Conservation (phyloP, 2,888 invertebrate species). For the Ryuthela nishihirai region DNA sequence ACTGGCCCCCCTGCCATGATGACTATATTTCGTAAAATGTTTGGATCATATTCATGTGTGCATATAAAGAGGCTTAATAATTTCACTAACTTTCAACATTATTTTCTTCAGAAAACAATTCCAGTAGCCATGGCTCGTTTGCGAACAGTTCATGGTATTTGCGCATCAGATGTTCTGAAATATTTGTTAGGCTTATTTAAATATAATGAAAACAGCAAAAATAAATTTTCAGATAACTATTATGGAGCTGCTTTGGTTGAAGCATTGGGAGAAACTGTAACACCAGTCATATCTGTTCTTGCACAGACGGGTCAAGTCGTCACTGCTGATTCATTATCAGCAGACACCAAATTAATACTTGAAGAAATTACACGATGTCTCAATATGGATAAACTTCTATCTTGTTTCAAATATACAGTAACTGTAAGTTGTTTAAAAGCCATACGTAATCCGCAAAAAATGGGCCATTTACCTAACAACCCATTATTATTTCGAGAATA, state of each 20-base stretch:
- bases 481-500: slow-evolving; percentile 87
- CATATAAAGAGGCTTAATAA: slow-evolving; percentile 91
- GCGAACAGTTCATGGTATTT: slow-evolving; percentile 87
- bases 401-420: slow-evolving; percentile 86
- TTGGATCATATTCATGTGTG: slow-evolving; percentile 90
- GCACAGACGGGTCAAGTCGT: slow-evolving; percentile 54
- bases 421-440: slow-evolving; percentile 82
- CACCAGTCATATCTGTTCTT: slow-evolving; percentile 83
- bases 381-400: slow-evolving; percentile 91
- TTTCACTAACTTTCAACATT: slow-evolving; percentile 91
- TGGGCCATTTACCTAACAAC: slow-evolving; percentile 87
- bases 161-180: slow-evolving; percentile 86
- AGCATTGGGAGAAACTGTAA: slow-evolving; percentile 86
- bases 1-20: slow-evolving; percentile 95
- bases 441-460: slow-evolving; percentile 85
- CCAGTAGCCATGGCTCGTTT: slow-evolving; percentile 91
- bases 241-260: slow-evolving; percentile 89
- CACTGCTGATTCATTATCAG: slow-evolving; percentile 79
- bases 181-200: slow-evolving; percentile 94
- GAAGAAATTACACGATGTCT: slow-evolving; percentile 91
- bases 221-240: slow-evolving; percentile 85
- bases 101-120: slow-evolving; percentile 90
- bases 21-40: slow-evolving; percentile 87
- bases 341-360: slow-evolving; percentile 82
- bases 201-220: slow-evolving; percentile 97